These are phyloP conservation scores for Dicrurus megarhynchus DNA, from an alignment of 2,113 vertebrate genomes.

Conservation along the genomic window DNA sequence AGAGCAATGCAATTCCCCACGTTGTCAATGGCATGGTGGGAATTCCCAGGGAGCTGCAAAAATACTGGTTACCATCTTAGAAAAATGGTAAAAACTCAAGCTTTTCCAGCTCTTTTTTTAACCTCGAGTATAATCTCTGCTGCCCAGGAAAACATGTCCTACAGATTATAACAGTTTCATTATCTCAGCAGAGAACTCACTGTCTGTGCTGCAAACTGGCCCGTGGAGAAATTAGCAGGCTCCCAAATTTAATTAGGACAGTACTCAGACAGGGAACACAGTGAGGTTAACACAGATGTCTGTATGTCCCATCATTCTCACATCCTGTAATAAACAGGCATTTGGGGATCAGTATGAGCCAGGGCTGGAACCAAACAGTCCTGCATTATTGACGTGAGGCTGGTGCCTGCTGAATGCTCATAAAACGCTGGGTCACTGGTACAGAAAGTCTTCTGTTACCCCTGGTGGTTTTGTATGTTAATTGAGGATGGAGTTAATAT, in stretches of 20 bases:
- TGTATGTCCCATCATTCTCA: conserved; percentile 33
- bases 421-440: not conserved
- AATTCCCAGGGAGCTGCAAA: not conserved
- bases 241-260: conserved; percentile 63
- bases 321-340: conserved; percentile 24
- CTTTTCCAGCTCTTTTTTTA: not conserved
- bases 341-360: not conserved
- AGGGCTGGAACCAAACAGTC: conserved; percentile 7
- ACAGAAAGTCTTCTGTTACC: not conserved
- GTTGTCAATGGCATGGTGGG: not conserved
- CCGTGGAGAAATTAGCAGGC: conserved; percentile 44
- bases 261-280: conserved; percentile 32
- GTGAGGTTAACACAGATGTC: conserved; percentile 51
- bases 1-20: not conserved
- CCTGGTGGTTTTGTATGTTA: not conserved
- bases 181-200: conserved; percentile 24
- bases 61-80: not conserved
- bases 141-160: not conserved
- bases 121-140: not conserved
- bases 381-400: not conserved
- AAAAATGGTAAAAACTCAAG: not conserved
- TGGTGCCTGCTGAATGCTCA: not conserved
- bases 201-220: conserved; percentile 19
- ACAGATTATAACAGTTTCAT: conserved; percentile 36
- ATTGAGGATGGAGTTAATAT: not conserved